phyloP scores from a whole-genome alignment of 2,888 invertebrate genomes.

The Phragmatobia fuliginosa region DNA sequence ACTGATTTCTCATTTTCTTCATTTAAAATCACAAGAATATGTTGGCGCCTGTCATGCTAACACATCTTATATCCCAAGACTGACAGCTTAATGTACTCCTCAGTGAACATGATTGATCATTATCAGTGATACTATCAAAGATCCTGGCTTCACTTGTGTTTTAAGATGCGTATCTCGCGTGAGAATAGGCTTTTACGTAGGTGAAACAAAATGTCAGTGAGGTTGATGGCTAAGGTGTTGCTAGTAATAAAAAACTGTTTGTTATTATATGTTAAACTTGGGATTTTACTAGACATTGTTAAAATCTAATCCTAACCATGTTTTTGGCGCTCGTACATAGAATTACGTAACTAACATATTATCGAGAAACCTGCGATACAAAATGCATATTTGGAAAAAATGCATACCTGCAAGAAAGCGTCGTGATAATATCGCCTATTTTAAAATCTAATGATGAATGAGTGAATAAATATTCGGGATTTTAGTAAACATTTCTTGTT shows the following conservation, averaged over 20 bases:
- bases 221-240: background rate
- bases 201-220: slow-evolving; percentile 12
- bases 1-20: background rate
- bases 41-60: slow-evolving; percentile 45
- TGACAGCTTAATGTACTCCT: slow-evolving; percentile 46
- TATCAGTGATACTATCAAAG: slow-evolving; percentile 38
- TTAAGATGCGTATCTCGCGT: slow-evolving; percentile 22
- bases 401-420: too few species aligned
- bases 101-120: slow-evolving; percentile 47
- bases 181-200: slow-evolving; percentile 13
- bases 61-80: slow-evolving; percentile 32
- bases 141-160: slow-evolving; percentile 24
- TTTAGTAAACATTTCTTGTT: too few species aligned
- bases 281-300: background rate
- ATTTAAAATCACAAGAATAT: slow-evolving; percentile 25
- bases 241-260: background rate
- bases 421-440: too few species aligned
- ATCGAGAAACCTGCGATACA: too few species aligned
- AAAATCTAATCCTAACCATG: too few species aligned
- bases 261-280: background rate
- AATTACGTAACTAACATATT: too few species aligned
- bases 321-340: too few species aligned
- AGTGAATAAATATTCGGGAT: too few species aligned
- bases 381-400: too few species aligned
- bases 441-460: too few species aligned